Evolutionary conservation across 2,888 invertebrate genomes (phyloP), one percentile per base, ranked within the genome.

Genomic region (Cheilosia variabilis): DNA sequence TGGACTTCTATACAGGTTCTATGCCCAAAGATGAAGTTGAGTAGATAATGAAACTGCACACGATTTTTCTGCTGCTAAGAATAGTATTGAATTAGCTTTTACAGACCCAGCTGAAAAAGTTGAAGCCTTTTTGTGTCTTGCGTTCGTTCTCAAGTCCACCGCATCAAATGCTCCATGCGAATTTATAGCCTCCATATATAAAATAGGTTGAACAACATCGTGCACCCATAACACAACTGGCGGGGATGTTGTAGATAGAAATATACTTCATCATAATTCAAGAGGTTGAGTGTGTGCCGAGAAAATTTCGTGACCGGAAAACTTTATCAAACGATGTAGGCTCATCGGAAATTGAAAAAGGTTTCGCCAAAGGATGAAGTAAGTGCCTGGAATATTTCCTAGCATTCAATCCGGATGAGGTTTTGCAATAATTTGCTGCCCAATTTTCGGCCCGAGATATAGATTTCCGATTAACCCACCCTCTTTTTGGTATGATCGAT

Each of bases 181-280:
- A 19, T 17, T 9, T 19, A 9, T 19, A 6, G 10, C 47, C 19
- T 5, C 17, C 17, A 19, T 4, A 19, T 47, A 47, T 19, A 9
- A 47, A 19, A 47, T 19, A 9, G 47, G 9, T 47, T 19, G 47
- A 19, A 19, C 9, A 47, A 47, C 47, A 47, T 47, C 41, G 17
- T 24, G 15, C 41, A 60, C 24, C 0, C 6, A 7, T 37, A 19
- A 37, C 34, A 52, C 53, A 37, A 37, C 31, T 43, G 55, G 45
- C 60, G 5, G 45, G 45, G 55, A 73, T 63, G 55, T 63, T 73
- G 53, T 73, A 63, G 63, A 73, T 73, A 63, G 73, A 45, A 73
- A 73, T 63, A 73, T 73, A 45, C 63, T 73, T 52, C 53, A 73
- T 73, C 73, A 73, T 73, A 73, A 73, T 73, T 63, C 63, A 73